Conservation (phyloP, 2,797 vertebrate species). For the Chromobotia macracanthus region DNA sequence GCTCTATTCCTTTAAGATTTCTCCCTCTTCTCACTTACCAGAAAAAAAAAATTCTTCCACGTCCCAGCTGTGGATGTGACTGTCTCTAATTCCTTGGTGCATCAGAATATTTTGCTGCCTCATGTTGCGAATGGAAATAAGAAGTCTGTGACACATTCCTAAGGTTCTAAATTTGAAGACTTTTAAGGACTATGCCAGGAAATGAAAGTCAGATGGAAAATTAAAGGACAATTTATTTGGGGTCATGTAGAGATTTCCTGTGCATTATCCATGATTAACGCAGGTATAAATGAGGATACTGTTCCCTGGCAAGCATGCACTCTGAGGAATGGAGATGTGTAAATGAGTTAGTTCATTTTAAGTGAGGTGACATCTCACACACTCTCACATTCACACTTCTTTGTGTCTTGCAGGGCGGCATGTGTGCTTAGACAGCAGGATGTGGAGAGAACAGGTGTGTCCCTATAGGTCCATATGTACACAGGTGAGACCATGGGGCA, state of each 20-base stretch:
- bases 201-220: background rate
- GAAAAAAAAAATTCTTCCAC: too few relatives aligned
- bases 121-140: background rate
- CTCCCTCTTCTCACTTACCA: too few relatives aligned
- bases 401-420: conserved; percentile 48
- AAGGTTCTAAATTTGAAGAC: background rate
- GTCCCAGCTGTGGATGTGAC: too few relatives aligned
- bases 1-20: too few relatives aligned
- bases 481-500: conserved; percentile 42
- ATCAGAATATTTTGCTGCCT: background rate
- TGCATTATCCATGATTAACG: conserved; percentile 12
- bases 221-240: background rate
- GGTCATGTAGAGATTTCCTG: background rate
- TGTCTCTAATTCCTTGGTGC: background rate
- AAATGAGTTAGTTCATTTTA: conserved; percentile 39
- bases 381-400: conserved; percentile 53
- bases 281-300: conserved; percentile 19
- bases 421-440: conserved; percentile 36
- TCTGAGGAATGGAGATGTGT: conserved; percentile 29
- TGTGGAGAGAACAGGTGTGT: conserved; percentile 26
- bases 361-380: conserved; percentile 27
- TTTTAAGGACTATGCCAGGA: background rate
- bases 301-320: background rate
- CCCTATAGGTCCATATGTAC: conserved; percentile 23
- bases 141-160: background rate